Percentiles rank a stretch among this genome's conserved stretches.
These are phyloP conservation scores for Oreochromis spilurus DNA, from an alignment of 2,113 vertebrate genomes.

Conservation along the genomic window DNA sequence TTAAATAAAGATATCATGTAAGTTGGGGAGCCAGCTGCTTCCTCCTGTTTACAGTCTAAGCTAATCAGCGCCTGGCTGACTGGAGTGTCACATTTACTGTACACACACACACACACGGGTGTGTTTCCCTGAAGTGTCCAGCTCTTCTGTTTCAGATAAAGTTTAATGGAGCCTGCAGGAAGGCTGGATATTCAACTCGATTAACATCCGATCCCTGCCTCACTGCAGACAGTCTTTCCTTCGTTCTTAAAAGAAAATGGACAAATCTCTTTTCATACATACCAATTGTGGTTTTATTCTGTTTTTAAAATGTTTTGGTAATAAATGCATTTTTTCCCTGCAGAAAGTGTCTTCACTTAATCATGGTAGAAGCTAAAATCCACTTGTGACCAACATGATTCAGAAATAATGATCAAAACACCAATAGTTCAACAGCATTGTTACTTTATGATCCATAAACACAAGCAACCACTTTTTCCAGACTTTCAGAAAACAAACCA, in stretches of 20 bases:
- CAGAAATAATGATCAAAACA: background rate
- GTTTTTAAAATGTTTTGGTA: slow-evolving; percentile 1
- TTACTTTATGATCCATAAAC: background rate
- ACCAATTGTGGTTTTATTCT: background rate
- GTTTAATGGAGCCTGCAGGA: background rate
- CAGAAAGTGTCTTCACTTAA: background rate
- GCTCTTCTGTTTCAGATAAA: background rate
- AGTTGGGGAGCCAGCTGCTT: background rate
- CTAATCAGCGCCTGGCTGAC: background rate
- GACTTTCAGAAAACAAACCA: background rate
- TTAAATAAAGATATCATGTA: background rate
- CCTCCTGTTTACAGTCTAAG: background rate
- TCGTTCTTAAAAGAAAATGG: background rate
- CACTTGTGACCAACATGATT: background rate
- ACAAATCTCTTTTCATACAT: background rate
- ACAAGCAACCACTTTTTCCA: background rate
- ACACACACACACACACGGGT: background rate
- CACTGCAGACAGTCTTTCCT: background rate
- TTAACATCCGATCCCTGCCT: background rate
- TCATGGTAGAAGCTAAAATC: background rate
- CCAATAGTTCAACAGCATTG: background rate
- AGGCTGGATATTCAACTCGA: background rate
- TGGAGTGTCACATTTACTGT: background rate
- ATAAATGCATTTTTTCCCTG: slow-evolving; percentile 14
- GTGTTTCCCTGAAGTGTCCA: background rate